phyloP scores from a whole-genome alignment of 2,888 invertebrate species.

The Nomada ferruginata region DNA sequence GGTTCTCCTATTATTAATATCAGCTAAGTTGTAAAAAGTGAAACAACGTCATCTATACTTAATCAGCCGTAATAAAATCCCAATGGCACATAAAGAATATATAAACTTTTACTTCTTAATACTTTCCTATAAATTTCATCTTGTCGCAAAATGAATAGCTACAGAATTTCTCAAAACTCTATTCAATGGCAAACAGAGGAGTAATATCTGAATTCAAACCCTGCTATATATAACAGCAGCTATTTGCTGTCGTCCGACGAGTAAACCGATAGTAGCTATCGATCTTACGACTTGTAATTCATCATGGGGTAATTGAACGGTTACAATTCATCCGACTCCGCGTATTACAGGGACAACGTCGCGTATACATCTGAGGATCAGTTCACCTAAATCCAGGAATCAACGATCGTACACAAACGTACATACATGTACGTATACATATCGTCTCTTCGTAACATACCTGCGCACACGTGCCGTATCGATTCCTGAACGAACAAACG shows the following conservation, averaged over 20 bases:
- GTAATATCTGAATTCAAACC: not conserved
- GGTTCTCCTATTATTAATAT: too few species aligned
- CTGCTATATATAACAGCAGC: not conserved
- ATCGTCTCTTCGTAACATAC: too few species aligned
- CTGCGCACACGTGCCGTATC: slow-evolving; percentile 14
- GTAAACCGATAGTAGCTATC: slow-evolving; percentile 34
- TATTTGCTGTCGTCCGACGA: not conserved
- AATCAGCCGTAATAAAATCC: not conserved
- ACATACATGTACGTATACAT: not conserved
- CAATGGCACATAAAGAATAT: not conserved
- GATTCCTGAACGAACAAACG: slow-evolving; percentile 20
- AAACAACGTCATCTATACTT: too few species aligned
- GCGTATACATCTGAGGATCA: slow-evolving; percentile 50
- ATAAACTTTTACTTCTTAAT: not conserved
- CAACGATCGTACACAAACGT: slow-evolving; percentile 17
- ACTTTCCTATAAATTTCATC: not conserved
- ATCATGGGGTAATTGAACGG: slow-evolving; percentile 54
- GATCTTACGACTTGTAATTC: slow-evolving; percentile 52
- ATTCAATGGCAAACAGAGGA: not conserved
- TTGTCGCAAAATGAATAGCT: not conserved
- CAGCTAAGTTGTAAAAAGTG: too few species aligned
- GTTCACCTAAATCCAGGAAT: slow-evolving; percentile 55
- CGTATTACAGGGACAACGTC: slow-evolving; percentile 31
- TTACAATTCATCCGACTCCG: slow-evolving; percentile 47
- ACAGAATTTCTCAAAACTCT: not conserved